Evolutionary conservation across 2,888 invertebrate genomes (phyloP), one percentile per base, ranked within the genome.

Genomic region (Erebia palarica): DNA sequence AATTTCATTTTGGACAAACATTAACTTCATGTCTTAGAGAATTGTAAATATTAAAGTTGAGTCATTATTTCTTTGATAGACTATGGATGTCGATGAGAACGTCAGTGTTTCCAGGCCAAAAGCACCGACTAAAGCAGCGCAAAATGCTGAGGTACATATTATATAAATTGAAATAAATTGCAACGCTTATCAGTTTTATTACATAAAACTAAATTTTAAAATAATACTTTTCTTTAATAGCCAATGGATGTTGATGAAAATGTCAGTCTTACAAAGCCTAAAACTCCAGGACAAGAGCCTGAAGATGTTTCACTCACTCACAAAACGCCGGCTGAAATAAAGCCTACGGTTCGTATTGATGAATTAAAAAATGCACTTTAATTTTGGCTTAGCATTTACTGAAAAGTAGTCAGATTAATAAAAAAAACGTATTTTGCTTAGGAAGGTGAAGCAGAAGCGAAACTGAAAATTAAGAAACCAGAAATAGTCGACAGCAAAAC

Each of bases 181-280:
- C 8, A 11, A 3, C 1, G 44, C 1, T 3, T 21, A 3, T 18
- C 14, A 44, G 47, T 49, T 49, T 3, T 11, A 13, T 63, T 14
- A 63, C n/a, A 2, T 2, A 16, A 8, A 9, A 49, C 14, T 14
- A n/a, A 7, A 49, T 47, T 63, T 63, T 49, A 27, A 49, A 49
- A 14, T 49, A 18, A 21, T 21, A 53, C 59, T 59, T 57, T 69
- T 58, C 68, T 51, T 67, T 59, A 65, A 65, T 69, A 92, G 92
- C 87, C 91, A 53, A 92, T 92, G 92, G 92, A 92, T 58, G 87
- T 91, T 87, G 88, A 92, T 84, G 84, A 95, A 93, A 91, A 82
- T 75, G 82, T 92, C 75, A 92, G 84, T 76, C 71, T 93, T 55
- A 84, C 86, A 68, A 91, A 91, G 75, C 92, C 92, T 53, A 92